Evolutionary conservation across 92 coral and sea anemone species (phyloP).

Genomic region (Porites lobata): DNA sequence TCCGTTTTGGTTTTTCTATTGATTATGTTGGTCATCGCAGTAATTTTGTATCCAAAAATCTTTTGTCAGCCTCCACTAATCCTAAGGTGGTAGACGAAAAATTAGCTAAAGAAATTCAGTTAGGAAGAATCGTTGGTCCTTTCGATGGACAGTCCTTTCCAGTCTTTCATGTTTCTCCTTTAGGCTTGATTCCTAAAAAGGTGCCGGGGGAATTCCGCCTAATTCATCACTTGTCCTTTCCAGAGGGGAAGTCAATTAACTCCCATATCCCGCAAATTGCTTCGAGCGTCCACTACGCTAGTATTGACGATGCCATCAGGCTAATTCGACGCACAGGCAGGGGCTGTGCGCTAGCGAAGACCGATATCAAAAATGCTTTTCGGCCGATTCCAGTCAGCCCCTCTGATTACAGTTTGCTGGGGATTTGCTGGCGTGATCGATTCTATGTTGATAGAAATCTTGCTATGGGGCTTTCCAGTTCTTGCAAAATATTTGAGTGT

Average conservation of each 20-base stretch:
- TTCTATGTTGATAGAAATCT: slow-evolving; percentile 40
- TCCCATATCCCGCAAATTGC: neutral
- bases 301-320: slow-evolving; percentile 39
- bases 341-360: slow-evolving; percentile 50
- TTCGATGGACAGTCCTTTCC: neutral
- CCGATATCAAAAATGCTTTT: slow-evolving; percentile 53
- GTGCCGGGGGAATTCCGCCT: neutral
- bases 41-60: neutral
- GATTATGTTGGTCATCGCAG: neutral
- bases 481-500: slow-evolving; percentile 55
- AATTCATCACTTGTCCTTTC: neutral
- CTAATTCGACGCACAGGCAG: slow-evolving; percentile 21
- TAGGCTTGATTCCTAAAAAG: neutral
- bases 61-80: neutral
- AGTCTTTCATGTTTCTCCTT: slow-evolving; percentile 11
- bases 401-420: slow-evolving; percentile 48
- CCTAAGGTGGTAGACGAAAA: too few species aligned
- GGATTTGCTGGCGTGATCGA: slow-evolving; percentile 21
- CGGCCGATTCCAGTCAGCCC: slow-evolving; percentile 49
- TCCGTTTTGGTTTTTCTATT: neutral
- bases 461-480: slow-evolving; percentile 65
- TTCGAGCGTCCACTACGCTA: slow-evolving; percentile 4
- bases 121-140: too few species aligned
- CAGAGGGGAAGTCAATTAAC: neutral
- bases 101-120: too few species aligned